Conservation (phyloP, 2,888 invertebrate species). For the Hoplodrina ambigua region DNA sequence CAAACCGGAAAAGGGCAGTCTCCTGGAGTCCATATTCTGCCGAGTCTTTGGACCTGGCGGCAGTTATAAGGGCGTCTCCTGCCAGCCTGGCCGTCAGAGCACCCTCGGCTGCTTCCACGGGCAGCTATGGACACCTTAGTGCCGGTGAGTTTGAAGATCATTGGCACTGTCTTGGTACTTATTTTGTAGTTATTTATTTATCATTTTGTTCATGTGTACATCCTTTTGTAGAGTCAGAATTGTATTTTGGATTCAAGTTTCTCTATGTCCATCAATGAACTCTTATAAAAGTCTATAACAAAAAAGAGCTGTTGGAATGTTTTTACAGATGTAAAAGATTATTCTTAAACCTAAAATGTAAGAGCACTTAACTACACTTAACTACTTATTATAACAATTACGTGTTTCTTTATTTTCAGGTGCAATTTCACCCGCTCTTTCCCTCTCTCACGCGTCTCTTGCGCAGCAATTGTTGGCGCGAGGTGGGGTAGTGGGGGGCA, state of each 20-base stretch:
- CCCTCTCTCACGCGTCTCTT: slow-evolving; percentile 89
- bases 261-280: background rate
- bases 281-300: background rate
- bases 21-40: slow-evolving; percentile 99
- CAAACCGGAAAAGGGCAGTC: slow-evolving; percentile 96
- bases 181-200: slow-evolving; percentile 36
- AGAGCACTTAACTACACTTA: background rate
- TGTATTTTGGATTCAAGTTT: background rate
- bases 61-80: slow-evolving; percentile 98
- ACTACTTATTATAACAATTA: background rate
- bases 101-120: slow-evolving; percentile 95
- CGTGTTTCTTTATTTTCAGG: slow-evolving; percentile 76
- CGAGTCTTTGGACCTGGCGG: slow-evolving; percentile 97
- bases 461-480: slow-evolving; percentile 86
- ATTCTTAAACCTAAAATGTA: background rate
- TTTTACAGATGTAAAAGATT: background rate
- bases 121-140: slow-evolving; percentile 98
- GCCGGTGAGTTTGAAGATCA: slow-evolving; percentile 91
- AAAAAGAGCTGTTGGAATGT: background rate
- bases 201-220: background rate
- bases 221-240: background rate
- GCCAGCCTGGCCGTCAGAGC: slow-evolving; percentile 97
- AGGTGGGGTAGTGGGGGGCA: slow-evolving; percentile 85
- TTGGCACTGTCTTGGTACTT: slow-evolving; percentile 57
- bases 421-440: slow-evolving; percentile 96